A percentile compares a stretch with the other conserved stretches of the same genome.
phyloP scores from a whole-genome alignment of 2,797 vertebrate species.

The Cryptoprocta ferox region DNA sequence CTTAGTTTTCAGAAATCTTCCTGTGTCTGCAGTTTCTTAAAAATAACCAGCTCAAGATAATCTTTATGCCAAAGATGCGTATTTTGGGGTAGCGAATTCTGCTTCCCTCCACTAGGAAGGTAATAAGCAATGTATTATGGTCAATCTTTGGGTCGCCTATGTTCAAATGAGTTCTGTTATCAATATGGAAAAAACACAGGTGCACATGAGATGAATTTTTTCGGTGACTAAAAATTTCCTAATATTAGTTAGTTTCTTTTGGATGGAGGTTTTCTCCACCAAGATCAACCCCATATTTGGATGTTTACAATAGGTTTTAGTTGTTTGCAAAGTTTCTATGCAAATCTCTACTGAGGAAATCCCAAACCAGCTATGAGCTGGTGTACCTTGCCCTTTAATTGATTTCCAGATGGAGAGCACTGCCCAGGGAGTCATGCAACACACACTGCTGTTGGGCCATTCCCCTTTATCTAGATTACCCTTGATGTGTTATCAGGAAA shows the following conservation, averaged over 20 bases:
- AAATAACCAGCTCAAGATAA: background rate
- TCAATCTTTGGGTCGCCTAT: background rate
- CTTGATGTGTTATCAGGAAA: conserved; percentile 82
- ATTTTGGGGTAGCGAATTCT: background rate
- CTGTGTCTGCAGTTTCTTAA: background rate
- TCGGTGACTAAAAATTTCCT: background rate
- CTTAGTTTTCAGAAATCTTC: background rate
- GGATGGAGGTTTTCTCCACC: background rate
- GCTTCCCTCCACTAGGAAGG: background rate
- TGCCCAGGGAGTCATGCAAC: conserved; percentile 78
- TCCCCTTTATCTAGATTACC: conserved; percentile 80
- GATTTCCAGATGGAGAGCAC: conserved; percentile 77
- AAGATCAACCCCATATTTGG: background rate
- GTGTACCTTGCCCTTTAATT: conserved; percentile 81
- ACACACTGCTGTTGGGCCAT: conserved; percentile 65
- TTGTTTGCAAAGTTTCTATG: conserved; percentile 67
- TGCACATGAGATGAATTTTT: background rate
- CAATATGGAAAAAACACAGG: background rate
- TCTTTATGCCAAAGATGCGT: background rate
- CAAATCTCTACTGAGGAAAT: conserved; percentile 73
- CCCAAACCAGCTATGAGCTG: conserved; percentile 63
- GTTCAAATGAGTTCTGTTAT: background rate
- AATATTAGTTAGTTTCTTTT: background rate
- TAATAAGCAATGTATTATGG: background rate
- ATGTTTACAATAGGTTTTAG: conserved; percentile 49